Evolutionary conservation across 2,113 vertebrate genomes (phyloP).

Genomic region (Sapajus apella): DNA sequence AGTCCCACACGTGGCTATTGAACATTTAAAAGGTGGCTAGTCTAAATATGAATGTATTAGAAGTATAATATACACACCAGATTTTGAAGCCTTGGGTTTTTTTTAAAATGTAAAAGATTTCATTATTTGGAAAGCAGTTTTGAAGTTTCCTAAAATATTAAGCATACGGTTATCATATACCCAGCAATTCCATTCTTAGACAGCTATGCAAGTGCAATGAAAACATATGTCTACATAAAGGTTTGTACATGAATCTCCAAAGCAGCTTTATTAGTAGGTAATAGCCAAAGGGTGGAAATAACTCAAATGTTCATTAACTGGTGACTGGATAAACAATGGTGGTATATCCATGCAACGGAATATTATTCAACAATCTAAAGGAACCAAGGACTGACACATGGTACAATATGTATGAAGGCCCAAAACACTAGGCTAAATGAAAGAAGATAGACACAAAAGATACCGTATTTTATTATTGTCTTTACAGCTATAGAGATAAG

Average conservation of each 20-base stretch:
- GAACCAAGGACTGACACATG: not conserved
- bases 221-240: not conserved
- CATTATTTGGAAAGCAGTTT: not conserved
- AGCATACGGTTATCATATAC: not conserved
- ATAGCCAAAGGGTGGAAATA: conserved; percentile 10
- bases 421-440: not conserved
- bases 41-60: not conserved
- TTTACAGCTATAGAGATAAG: not conserved
- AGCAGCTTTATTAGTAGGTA: not conserved
- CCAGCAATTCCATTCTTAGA: not conserved
- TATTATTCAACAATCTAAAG: conserved; percentile 35
- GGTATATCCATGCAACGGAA: not conserved
- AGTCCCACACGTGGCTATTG: not conserved
- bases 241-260: not conserved
- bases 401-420: not conserved
- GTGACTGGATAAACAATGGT: not conserved
- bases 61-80: not conserved
- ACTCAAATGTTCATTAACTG: not conserved
- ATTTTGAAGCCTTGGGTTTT: not conserved
- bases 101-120: not conserved
- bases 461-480: not conserved
- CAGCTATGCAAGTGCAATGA: not conserved
- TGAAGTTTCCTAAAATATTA: conserved; percentile 30
- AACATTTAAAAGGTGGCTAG: not conserved
- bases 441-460: not conserved